These are phyloP conservation scores for Anoplius nigerrimus DNA, from an alignment of 2,888 invertebrate genomes.

Conservation along the genomic window DNA sequence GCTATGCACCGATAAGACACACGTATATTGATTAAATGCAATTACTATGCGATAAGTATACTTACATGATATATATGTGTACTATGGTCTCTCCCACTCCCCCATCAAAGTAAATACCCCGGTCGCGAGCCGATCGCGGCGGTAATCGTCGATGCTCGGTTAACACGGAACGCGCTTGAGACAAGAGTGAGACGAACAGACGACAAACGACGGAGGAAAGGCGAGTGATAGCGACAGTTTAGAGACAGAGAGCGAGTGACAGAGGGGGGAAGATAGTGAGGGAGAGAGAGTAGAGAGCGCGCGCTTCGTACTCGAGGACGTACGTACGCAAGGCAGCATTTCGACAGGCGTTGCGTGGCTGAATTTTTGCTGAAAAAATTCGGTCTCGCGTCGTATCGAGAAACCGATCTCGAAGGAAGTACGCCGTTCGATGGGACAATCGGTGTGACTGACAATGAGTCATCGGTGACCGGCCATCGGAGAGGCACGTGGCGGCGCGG, in stretches of 20 bases:
- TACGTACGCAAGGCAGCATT: neutral
- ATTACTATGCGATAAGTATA: slow-evolving; percentile 74
- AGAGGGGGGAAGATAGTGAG: slow-evolving; percentile 28
- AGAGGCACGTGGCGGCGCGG: slow-evolving; percentile 11
- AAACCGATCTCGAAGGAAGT: slow-evolving; percentile 11
- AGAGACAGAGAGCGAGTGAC: slow-evolving; percentile 26
- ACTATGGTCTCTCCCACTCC: slow-evolving; percentile 76
- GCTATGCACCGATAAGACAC: slow-evolving; percentile 70
- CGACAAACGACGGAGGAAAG: slow-evolving; percentile 15
- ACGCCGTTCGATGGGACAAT: slow-evolving; percentile 10
- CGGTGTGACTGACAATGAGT: slow-evolving; percentile 12
- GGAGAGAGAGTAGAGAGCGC: slow-evolving; percentile 43
- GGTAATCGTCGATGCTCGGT: slow-evolving; percentile 46
- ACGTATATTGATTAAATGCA: slow-evolving; percentile 72
- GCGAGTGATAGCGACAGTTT: too few relatives aligned
- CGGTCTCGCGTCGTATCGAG: neutral
- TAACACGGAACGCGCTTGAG: neutral
- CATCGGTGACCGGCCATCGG: slow-evolving; percentile 5
- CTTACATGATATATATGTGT: slow-evolving; percentile 74
- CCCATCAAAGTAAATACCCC: slow-evolving; percentile 65
- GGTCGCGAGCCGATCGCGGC: slow-evolving; percentile 51
- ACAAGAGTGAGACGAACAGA: too few relatives aligned
- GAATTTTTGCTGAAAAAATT: neutral
- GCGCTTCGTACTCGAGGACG: slow-evolving; percentile 9
- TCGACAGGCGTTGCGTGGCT: slow-evolving; percentile 4